Conservation (phyloP, 2,888 invertebrate genomes). For the Diogma glabrata region DNA sequence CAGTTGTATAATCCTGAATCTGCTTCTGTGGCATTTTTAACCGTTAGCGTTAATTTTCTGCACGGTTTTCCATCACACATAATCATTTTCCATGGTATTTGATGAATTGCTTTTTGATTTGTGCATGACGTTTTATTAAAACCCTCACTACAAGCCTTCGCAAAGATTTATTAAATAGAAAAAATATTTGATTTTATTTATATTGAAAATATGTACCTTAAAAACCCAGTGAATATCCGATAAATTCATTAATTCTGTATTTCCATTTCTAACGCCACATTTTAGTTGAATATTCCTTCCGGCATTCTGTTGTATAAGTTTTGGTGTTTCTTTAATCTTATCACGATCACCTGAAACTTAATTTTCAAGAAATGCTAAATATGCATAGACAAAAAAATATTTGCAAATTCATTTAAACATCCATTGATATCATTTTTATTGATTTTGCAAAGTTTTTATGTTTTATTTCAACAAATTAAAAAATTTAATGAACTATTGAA, state of each 20-base stretch:
- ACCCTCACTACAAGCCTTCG: conserved; percentile 29
- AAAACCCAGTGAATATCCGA: conserved; percentile 28
- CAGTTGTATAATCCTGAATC: conserved; percentile 35
- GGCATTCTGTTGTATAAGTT: conserved; percentile 29
- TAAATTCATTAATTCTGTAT: conserved; percentile 17
- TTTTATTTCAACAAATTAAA: too few relatives aligned
- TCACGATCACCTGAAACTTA: too few relatives aligned
- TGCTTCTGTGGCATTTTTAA: conserved; percentile 31
- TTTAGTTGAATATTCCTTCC: conserved; percentile 30
- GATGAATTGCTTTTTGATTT: conserved; percentile 16
- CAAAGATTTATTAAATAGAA: neutral
- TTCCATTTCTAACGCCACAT: conserved; percentile 28
- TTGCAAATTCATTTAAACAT: too few relatives aligned
- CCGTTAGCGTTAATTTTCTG: conserved; percentile 24
- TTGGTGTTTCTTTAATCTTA: too few relatives aligned
- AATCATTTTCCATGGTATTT: conserved; percentile 26
- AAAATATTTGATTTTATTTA: neutral
- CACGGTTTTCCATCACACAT: conserved; percentile 29
- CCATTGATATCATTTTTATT: too few relatives aligned
- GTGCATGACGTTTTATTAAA: conserved; percentile 23
- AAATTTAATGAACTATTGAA: too few relatives aligned
- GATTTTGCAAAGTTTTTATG: too few relatives aligned
- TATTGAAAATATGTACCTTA: conserved; percentile 24
- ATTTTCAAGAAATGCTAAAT: too few relatives aligned
- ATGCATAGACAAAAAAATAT: too few relatives aligned